Percentiles rank a stretch among this genome's conserved stretches.
These are phyloP conservation scores for Lordiphosa mommai DNA, from an alignment of 1,140 invertebrate species.

Conservation along the genomic window DNA sequence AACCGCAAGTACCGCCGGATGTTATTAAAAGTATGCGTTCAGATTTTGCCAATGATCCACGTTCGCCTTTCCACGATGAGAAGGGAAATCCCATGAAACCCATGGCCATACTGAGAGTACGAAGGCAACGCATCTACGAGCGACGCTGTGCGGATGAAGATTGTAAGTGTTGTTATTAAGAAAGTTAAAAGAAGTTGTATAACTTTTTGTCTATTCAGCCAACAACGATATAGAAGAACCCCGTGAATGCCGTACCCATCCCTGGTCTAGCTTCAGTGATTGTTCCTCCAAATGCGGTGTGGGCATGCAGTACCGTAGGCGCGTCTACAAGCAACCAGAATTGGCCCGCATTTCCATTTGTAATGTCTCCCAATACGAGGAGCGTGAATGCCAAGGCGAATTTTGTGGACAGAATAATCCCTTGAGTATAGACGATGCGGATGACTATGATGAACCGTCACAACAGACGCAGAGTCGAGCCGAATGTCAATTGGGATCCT, in stretches of 20 bases:
- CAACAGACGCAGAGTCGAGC: conserved; percentile 21
- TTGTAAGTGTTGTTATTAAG: conserved; percentile 35
- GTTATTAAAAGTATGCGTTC: conserved; percentile 91
- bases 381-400: conserved; percentile 54
- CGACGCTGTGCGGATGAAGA: conserved; percentile 85
- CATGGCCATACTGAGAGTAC: conserved; percentile 89
- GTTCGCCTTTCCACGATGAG: conserved; percentile 95
- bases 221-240: conserved; percentile 71
- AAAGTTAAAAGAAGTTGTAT: neutral
- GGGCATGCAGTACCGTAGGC: conserved; percentile 84
- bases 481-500: conserved; percentile 85
- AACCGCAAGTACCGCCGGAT: conserved; percentile 89
- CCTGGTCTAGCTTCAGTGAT: conserved; percentile 89
- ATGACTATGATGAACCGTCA: conserved; percentile 13
- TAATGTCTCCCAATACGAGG: conserved; percentile 54
- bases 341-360: conserved; percentile 80
- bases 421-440: conserved; percentile 13
- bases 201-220: conserved; percentile 12
- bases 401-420: conserved; percentile 32
- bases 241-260: conserved; percentile 84
- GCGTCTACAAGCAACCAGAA: conserved; percentile 82
- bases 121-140: conserved; percentile 91
- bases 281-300: conserved; percentile 90
- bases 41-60: conserved; percentile 88
- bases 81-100: conserved; percentile 91